phyloP scores from a whole-genome alignment of 2,888 invertebrate species.

The Microctonus aethiopoides region DNA sequence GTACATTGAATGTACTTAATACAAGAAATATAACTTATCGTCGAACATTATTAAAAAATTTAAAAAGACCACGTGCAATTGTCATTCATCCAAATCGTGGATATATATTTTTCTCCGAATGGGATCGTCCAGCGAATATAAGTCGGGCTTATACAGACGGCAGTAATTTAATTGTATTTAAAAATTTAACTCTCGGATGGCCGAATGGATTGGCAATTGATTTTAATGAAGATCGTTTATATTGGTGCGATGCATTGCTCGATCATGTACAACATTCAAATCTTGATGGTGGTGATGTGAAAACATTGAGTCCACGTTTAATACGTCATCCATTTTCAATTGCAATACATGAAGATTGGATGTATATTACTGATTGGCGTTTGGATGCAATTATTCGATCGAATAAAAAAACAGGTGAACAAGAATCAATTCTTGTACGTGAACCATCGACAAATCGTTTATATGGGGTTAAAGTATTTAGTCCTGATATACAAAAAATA shows the following conservation, averaged over 20 bases:
- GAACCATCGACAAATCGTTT: conserved; percentile 91
- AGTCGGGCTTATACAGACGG: conserved; percentile 94
- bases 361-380: conserved; percentile 98
- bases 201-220: conserved; percentile 97
- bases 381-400: conserved; percentile 92
- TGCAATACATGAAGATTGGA: conserved; percentile 88
- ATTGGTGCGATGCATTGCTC: conserved; percentile 97
- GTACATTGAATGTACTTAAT: conserved; percentile 92
- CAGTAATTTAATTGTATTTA: conserved; percentile 85
- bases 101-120: conserved; percentile 94
- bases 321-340: conserved; percentile 93
- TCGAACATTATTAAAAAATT: conserved; percentile 84
- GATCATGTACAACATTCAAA: conserved; percentile 96
- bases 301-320: conserved; percentile 86
- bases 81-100: conserved; percentile 97
- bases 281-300: conserved; percentile 90
- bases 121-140: conserved; percentile 97
- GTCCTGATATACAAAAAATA: conserved; percentile 78
- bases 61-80: conserved; percentile 94
- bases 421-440: conserved; percentile 86
- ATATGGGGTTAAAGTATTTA: conserved; percentile 92
- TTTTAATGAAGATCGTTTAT: conserved; percentile 85
- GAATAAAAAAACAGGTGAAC: conserved; percentile 88
- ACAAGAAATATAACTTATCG: conserved; percentile 87
- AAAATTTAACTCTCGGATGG: conserved; percentile 94